These are phyloP conservation scores for Hedychridium roseum DNA, from an alignment of 2,888 invertebrate species.

Conservation along the genomic window DNA sequence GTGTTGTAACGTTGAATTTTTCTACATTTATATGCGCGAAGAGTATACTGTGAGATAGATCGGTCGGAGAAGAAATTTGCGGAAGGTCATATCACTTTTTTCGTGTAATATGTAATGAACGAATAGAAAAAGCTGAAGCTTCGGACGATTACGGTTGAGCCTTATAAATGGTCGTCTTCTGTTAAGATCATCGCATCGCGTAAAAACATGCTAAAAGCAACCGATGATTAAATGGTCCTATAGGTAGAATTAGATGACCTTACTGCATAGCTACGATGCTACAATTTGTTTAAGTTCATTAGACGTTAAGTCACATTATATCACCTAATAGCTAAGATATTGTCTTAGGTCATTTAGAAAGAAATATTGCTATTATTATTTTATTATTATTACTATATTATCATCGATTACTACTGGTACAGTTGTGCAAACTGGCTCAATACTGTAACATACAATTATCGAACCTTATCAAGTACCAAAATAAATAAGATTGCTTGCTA, in stretches of 20 bases:
- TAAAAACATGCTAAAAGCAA: constrained; percentile 12
- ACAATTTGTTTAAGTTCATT: constrained; percentile 53
- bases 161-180: constrained; percentile 16
- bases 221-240: constrained; percentile 34
- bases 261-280: constrained; percentile 44
- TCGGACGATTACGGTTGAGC: constrained; percentile 6
- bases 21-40: no score
- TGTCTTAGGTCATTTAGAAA: constrained; percentile 60
- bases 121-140: constrained; percentile 10
- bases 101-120: constrained; percentile 8
- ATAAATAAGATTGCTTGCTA: constrained; percentile 62
- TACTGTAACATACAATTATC: constrained; percentile 60
- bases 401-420: constrained; percentile 49
- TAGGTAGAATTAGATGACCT: constrained; percentile 45
- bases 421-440: constrained; percentile 59
- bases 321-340: constrained; percentile 55
- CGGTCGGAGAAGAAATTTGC: constrained; percentile 7
- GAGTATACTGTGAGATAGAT: constrained; percentile 5
- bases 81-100: constrained; percentile 23
- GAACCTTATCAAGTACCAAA: constrained; percentile 61
- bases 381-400: constrained; percentile 51
- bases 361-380: constrained; percentile 44
- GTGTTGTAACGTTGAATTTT: no score
- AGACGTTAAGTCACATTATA: constrained; percentile 58
- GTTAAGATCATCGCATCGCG: constrained; percentile 11